These are phyloP conservation scores for Parasteatoda lunata DNA, from an alignment of 2,888 invertebrate species.

Conservation along the genomic window DNA sequence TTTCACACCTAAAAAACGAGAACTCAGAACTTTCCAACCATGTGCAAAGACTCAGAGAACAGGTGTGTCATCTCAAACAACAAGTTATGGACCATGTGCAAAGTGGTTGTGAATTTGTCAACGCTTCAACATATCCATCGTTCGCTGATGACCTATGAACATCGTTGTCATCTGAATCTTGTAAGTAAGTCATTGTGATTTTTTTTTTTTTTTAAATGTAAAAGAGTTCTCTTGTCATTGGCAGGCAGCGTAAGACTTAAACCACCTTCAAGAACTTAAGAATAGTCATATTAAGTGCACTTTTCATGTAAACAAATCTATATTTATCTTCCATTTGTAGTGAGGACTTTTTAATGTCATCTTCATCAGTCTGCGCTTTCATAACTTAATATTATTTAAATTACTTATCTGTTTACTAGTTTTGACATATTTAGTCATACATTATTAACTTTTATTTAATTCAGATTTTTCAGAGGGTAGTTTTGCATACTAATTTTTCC, in stretches of 20 bases:
- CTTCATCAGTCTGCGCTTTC: too few relatives aligned
- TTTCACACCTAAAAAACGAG: slow-evolving; percentile 90
- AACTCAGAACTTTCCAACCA: slow-evolving; percentile 89
- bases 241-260: slow-evolving; percentile 29
- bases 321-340: background rate
- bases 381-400: too few relatives aligned
- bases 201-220: slow-evolving; percentile 28
- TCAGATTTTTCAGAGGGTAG: too few relatives aligned
- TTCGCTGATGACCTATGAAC: slow-evolving; percentile 15
- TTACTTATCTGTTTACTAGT: too few relatives aligned
- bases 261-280: slow-evolving; percentile 30
- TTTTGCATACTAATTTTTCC: too few relatives aligned
- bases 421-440: too few relatives aligned
- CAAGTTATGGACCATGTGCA: slow-evolving; percentile 95
- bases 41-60: slow-evolving; percentile 89
- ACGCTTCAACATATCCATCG: slow-evolving; percentile 3
- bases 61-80: slow-evolving; percentile 91
- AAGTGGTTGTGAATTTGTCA: slow-evolving; percentile 85
- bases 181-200: slow-evolving; percentile 47
- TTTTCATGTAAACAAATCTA: background rate
- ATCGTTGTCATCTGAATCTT: background rate
- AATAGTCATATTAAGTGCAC: slow-evolving; percentile 17
- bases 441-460: too few relatives aligned
- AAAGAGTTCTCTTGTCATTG: slow-evolving; percentile 16
- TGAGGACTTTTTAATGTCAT: background rate